These are phyloP conservation scores for Catocala sponsa DNA, from an alignment of 2,888 invertebrate species.

Conservation along the genomic window DNA sequence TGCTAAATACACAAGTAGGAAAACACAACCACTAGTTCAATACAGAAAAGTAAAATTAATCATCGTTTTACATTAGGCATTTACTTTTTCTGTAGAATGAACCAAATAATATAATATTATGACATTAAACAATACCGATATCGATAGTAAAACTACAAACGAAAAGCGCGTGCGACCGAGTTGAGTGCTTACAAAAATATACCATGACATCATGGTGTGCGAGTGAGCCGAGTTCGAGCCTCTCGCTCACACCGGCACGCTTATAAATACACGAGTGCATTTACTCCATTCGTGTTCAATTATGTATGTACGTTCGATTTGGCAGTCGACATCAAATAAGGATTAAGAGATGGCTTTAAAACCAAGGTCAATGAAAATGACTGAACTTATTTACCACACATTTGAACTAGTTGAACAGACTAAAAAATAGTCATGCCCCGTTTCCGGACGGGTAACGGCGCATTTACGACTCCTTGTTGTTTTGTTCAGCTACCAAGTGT, in stretches of 20 bases:
- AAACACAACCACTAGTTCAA: too few relatives aligned
- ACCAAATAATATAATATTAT: constrained; percentile 50
- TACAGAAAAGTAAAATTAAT: too few relatives aligned
- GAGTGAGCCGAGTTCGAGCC: constrained; percentile 63
- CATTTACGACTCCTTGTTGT: constrained; percentile 56
- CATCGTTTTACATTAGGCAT: background rate
- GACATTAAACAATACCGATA: constrained; percentile 58
- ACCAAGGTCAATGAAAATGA: constrained; percentile 46
- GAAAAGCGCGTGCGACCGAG: constrained; percentile 76
- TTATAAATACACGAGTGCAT: constrained; percentile 78
- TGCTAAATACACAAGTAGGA: too few relatives aligned
- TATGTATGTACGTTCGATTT: constrained; percentile 56
- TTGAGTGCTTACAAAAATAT: constrained; percentile 81
- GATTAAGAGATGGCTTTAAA: constrained; percentile 44
- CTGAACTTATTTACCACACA: constrained; percentile 29
- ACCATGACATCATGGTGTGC: constrained; percentile 86
- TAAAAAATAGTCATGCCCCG: constrained; percentile 61
- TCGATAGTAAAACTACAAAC: constrained; percentile 75
- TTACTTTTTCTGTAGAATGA: constrained; percentile 1
- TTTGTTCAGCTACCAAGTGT: constrained; percentile 57
- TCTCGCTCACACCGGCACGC: constrained; percentile 64
- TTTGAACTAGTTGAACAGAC: constrained; percentile 19
- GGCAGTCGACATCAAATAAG: constrained; percentile 51
- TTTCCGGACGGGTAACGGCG: constrained; percentile 69
- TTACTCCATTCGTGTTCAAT: constrained; percentile 77